Evolutionary conservation across 2,888 invertebrate species (phyloP).

Genomic region (Limnephilus lunatus): DNA sequence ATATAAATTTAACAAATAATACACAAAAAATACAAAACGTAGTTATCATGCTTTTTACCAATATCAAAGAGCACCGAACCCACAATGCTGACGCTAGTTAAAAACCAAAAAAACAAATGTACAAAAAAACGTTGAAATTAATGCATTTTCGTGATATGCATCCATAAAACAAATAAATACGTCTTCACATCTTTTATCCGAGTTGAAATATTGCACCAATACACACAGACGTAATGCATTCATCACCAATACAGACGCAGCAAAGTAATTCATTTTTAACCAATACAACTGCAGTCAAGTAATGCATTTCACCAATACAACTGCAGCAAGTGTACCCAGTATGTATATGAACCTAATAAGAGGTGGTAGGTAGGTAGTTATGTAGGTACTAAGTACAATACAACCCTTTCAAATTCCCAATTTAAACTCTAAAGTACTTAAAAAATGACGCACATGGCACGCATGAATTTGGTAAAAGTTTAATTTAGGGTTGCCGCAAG

Average conservation of each 20-base stretch:
- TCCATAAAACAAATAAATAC: neutral
- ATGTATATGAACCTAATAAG: neutral
- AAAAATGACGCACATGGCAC: slow-evolving; percentile 41
- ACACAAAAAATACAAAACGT: neutral
- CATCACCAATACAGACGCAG: neutral
- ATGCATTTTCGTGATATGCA: neutral
- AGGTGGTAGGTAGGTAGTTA: neutral
- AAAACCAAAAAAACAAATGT: neutral
- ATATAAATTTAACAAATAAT: too few species aligned
- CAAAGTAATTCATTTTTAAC: neutral
- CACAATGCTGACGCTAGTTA: neutral
- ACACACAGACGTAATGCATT: neutral
- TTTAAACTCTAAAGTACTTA: slow-evolving; percentile 50
- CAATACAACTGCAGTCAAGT: neutral
- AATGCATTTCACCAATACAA: neutral
- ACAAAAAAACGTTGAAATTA: neutral
- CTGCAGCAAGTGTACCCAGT: neutral
- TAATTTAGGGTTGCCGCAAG: neutral
- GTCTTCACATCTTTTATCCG: neutral
- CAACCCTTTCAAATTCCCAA: slow-evolving; percentile 48
- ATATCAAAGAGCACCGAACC: neutral
- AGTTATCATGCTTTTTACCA: neutral
- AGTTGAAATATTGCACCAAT: neutral
- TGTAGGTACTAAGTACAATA: neutral
- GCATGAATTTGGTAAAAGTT: neutral